A percentile compares a stretch with the other conserved stretches of the same genome.
These are phyloP conservation scores for Apogon hyalosoma DNA, from an alignment of 2,797 vertebrate genomes.

Conservation along the genomic window DNA sequence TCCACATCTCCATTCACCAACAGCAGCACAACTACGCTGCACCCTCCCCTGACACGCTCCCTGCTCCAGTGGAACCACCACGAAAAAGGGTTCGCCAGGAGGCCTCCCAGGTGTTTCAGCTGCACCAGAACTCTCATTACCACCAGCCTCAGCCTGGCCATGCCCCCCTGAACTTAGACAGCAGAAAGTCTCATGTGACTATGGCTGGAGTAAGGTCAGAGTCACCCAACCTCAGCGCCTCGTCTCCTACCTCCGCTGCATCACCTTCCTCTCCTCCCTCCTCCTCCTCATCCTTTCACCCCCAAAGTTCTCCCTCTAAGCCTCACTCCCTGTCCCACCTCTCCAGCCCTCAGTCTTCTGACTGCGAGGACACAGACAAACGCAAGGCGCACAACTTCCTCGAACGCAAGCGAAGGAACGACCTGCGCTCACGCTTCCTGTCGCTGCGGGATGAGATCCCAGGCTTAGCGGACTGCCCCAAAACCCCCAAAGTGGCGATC, in stretches of 20 bases:
- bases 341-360: slow-evolving; percentile 84
- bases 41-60: slow-evolving; percentile 83
- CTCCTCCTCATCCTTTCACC: slow-evolving; percentile 40
- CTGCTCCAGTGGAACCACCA: slow-evolving; percentile 58
- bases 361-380: slow-evolving; percentile 93
- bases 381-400: slow-evolving; percentile 93
- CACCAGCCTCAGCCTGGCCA: slow-evolving; percentile 66
- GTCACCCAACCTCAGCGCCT: slow-evolving; percentile 64
- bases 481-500: slow-evolving; percentile 93
- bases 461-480: slow-evolving; percentile 88
- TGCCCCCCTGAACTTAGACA: slow-evolving; percentile 73
- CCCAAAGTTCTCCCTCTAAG: slow-evolving; percentile 55
- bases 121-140: slow-evolving; percentile 54
- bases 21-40: slow-evolving; percentile 95
- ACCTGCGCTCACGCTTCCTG: slow-evolving; percentile 92
- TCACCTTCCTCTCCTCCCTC: slow-evolving; percentile 66
- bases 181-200: slow-evolving; percentile 66
- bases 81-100: slow-evolving; percentile 81
- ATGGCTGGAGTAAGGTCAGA: slow-evolving; percentile 39
- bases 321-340: slow-evolving; percentile 73
- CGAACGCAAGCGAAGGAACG: slow-evolving; percentile 92
- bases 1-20: slow-evolving; percentile 94
- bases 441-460: slow-evolving; percentile 92
- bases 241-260: slow-evolving; percentile 69
- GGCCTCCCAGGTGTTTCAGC: slow-evolving; percentile 25